A percentile compares a stretch with the other conserved stretches of the same genome.
Evolutionary conservation across 2,797 vertebrate genomes (phyloP).

Genomic region (Rhinoraja longicauda): DNA sequence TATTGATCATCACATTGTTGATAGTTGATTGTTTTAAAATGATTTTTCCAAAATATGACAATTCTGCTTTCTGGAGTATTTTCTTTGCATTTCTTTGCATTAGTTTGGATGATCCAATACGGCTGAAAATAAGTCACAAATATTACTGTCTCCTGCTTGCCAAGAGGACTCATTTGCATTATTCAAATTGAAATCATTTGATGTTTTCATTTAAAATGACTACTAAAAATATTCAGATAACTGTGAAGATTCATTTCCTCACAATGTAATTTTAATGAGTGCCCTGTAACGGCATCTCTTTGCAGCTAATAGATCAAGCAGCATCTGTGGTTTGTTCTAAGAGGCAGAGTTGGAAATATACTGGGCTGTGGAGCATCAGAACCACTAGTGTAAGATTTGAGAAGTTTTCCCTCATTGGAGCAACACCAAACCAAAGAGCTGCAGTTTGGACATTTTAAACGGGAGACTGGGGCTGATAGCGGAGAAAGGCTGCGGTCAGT

Average conservation of each 20-base stretch:
- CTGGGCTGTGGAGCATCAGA: not conserved
- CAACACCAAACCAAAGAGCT: too few relatives aligned
- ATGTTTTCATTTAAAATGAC: not conserved
- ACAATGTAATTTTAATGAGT: not conserved
- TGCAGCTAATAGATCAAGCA: not conserved
- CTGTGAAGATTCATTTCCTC: conserved; percentile 14
- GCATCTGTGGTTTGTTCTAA: not conserved
- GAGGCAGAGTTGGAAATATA: not conserved
- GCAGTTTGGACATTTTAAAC: too few relatives aligned
- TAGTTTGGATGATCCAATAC: not conserved
- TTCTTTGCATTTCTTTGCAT: not conserved
- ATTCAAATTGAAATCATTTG: not conserved
- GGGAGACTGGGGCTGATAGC: too few relatives aligned
- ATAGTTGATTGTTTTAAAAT: not conserved
- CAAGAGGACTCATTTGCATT: not conserved
- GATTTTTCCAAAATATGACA: not conserved
- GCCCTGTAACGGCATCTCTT: not conserved
- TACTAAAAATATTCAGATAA: conserved; percentile 3
- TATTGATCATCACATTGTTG: not conserved
- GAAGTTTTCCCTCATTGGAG: too few relatives aligned
- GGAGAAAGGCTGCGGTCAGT: too few relatives aligned
- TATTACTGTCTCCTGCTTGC: not conserved
- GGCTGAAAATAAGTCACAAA: not conserved
- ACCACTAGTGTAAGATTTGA: too few relatives aligned
- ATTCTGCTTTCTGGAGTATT: not conserved